Conservation (phyloP, 2,113 vertebrate genomes). For the Cervus canadensis region DNA sequence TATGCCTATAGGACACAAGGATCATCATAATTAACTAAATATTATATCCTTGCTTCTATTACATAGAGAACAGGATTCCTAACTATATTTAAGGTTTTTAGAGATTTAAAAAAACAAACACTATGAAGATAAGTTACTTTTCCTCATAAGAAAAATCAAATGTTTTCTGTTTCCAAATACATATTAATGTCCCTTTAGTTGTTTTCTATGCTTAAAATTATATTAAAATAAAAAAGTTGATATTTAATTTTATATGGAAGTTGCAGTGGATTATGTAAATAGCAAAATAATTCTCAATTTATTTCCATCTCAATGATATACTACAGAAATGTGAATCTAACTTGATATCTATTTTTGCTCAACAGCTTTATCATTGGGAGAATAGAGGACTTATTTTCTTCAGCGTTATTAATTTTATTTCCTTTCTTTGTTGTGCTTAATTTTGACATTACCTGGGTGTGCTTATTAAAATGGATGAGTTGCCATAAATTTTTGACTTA, state of each 20-base stretch:
- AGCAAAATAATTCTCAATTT: not conserved
- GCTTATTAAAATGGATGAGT: not conserved
- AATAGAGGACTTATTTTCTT: not conserved
- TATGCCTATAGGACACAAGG: not conserved
- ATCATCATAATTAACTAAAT: not conserved
- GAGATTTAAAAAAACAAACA: not conserved
- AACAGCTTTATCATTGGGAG: not conserved
- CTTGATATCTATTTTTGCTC: not conserved
- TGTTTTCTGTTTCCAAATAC: not conserved
- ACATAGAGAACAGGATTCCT: not conserved
- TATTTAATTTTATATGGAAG: not conserved
- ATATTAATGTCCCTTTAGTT: not conserved
- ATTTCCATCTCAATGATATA: not conserved
- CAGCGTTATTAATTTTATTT: not conserved
- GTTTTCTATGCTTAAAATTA: not conserved
- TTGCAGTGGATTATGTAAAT: not conserved
- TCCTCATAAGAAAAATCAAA: not conserved
- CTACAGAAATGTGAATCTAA: not conserved
- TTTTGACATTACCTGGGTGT: not conserved
- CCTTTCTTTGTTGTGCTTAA: not conserved
- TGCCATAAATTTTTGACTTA: not conserved
- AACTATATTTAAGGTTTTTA: not conserved
- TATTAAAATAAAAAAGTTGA: not conserved
- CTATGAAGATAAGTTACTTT: not conserved
- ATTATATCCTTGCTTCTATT: not conserved